A percentile compares a stretch with the other conserved stretches of the same genome.
phyloP scores from a whole-genome alignment of 1,140 invertebrate species.

The Brachionus rotundiformis region DNA sequence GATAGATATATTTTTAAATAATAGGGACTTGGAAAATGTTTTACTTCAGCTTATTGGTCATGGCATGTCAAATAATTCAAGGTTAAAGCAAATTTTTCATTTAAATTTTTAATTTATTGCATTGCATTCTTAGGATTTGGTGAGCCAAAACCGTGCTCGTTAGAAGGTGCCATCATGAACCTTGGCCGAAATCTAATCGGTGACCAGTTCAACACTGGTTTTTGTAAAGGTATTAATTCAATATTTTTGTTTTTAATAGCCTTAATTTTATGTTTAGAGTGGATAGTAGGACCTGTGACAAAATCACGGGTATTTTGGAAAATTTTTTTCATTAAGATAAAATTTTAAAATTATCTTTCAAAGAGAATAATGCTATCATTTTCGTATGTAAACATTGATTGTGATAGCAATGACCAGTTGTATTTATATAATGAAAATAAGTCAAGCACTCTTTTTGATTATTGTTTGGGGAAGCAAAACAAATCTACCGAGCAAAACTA shows the following conservation, averaged over 20 bases:
- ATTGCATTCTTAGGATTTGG: neutral
- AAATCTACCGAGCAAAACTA: neutral
- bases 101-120: neutral
- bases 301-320: neutral
- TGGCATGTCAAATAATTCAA: neutral
- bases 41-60: neutral
- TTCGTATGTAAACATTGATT: slow-evolving; percentile 30
- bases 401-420: slow-evolving; percentile 26
- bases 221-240: slow-evolving; percentile 9
- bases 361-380: slow-evolving; percentile 44
- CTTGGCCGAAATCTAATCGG: neutral
- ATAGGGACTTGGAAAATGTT: neutral
- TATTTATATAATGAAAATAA: slow-evolving; percentile 41
- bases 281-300: slow-evolving; percentile 46
- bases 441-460: slow-evolving; percentile 11
- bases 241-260: too few relatives aligned
- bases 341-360: neutral
- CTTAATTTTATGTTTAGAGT: slow-evolving; percentile 6
- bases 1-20: neutral
- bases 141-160: neutral
- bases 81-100: neutral
- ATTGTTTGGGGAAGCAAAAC: neutral
- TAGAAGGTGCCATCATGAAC: slow-evolving; percentile 17
- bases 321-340: neutral
- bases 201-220: slow-evolving; percentile 35